Evolutionary conservation across 1,140 invertebrate genomes (phyloP).

Genomic region (Neotoxoptera formosana): DNA sequence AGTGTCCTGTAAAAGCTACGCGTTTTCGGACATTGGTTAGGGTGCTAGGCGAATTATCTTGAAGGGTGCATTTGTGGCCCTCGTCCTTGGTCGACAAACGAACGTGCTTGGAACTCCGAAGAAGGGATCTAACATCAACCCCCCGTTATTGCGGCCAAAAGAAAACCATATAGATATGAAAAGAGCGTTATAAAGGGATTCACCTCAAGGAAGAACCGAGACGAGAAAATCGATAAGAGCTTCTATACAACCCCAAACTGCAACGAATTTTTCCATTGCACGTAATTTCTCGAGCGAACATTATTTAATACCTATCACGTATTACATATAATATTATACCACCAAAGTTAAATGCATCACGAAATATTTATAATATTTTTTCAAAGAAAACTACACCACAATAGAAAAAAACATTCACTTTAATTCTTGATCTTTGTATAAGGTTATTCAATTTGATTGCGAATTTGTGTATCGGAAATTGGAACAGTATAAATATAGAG

Average conservation of each 20-base stretch:
- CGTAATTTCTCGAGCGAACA: conserved; percentile 37
- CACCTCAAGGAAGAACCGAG: conserved; percentile 35
- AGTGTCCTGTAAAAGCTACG: neutral
- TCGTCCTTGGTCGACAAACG: conserved; percentile 27
- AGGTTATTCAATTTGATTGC: neutral
- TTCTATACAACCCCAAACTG: conserved; percentile 20
- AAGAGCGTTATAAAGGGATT: conserved; percentile 37
- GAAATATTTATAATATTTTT: conserved; percentile 24
- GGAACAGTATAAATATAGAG: neutral
- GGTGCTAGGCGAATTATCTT: conserved; percentile 20
- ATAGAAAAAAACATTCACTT: neutral
- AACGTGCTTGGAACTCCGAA: conserved; percentile 41
- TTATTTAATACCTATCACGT: conserved; percentile 23
- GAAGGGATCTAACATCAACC: conserved; percentile 48
- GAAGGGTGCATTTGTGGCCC: conserved; percentile 26
- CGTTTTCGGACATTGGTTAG: neutral
- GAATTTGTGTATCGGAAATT: neutral
- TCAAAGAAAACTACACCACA: neutral
- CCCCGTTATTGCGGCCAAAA: conserved; percentile 12
- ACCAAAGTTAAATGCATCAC: neutral
- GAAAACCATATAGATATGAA: conserved; percentile 24
- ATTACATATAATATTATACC: neutral
- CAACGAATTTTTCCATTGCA: conserved; percentile 22
- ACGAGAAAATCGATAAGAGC: conserved; percentile 45
- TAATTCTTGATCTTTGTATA: neutral